phyloP scores from a whole-genome alignment of 1,140 invertebrate genomes.

The Meloidogyne floridensis region DNA sequence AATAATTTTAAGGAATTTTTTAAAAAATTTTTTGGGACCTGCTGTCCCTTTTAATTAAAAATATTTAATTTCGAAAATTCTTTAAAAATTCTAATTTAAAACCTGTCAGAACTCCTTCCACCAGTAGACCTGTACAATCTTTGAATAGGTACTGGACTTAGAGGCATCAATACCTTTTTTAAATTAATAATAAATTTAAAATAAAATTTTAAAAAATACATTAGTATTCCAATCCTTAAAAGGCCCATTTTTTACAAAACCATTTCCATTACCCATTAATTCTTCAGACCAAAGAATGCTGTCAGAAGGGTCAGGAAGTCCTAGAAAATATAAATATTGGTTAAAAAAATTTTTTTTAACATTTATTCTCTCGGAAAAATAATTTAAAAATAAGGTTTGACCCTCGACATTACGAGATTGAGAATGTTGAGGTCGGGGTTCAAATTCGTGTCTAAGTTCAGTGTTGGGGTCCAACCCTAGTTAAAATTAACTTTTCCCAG shows the following conservation, averaged over 20 bases:
- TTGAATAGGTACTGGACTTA: slow-evolving; percentile 65
- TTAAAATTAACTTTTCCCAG: too few relatives aligned
- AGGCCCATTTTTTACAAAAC: slow-evolving; percentile 66
- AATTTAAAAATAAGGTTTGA: too few relatives aligned
- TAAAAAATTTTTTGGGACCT: too few relatives aligned
- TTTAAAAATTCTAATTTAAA: background rate
- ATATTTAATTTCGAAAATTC: too few relatives aligned
- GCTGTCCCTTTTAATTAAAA: too few relatives aligned
- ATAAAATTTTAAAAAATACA: slow-evolving; percentile 32
- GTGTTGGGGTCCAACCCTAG: too few relatives aligned
- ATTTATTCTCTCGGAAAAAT: background rate
- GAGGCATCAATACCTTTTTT: slow-evolving; percentile 52
- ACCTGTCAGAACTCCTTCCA: slow-evolving; percentile 21
- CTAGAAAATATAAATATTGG: slow-evolving; percentile 35
- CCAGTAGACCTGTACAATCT: slow-evolving; percentile 52
- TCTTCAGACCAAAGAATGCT: slow-evolving; percentile 64
- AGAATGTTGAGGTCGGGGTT: too few relatives aligned
- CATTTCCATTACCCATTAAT: slow-evolving; percentile 66
- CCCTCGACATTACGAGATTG: too few relatives aligned
- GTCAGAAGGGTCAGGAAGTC: slow-evolving; percentile 62
- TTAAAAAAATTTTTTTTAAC: too few relatives aligned
- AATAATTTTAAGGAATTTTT: too few relatives aligned
- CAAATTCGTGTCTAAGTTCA: too few relatives aligned
- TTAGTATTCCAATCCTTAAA: slow-evolving; percentile 64
- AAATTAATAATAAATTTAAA: background rate